A percentile compares a stretch with the other conserved stretches of the same genome.
These are phyloP conservation scores for Aethes cnicana DNA, from an alignment of 2,888 invertebrate genomes.

Conservation along the genomic window DNA sequence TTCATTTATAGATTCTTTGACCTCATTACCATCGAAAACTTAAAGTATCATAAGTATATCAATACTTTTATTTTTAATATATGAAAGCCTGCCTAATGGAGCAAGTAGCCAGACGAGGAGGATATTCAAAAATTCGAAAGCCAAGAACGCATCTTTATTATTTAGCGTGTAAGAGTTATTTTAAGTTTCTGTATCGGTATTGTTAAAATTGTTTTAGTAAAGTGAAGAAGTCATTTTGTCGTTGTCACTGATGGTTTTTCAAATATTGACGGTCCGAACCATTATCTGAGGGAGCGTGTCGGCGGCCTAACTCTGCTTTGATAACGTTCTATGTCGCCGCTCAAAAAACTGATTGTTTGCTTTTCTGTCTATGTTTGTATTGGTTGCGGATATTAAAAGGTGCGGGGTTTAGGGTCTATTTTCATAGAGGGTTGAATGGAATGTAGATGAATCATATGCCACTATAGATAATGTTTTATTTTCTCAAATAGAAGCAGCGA, in stretches of 20 bases:
- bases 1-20: slow-evolving; percentile 36
- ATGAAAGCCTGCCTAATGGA: slow-evolving; percentile 61
- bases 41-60: slow-evolving; percentile 36
- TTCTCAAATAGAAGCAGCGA: no score
- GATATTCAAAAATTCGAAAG: slow-evolving; percentile 22
- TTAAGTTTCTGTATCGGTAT: slow-evolving; percentile 30
- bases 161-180: slow-evolving; percentile 36
- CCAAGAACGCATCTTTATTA: slow-evolving; percentile 40
- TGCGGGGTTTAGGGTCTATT: slow-evolving; percentile 44
- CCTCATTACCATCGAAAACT: slow-evolving; percentile 54
- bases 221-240: slow-evolving; percentile 73
- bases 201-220: slow-evolving; percentile 54
- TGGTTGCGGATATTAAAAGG: slow-evolving; percentile 57
- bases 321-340: slow-evolving; percentile 62
- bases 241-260: slow-evolving; percentile 75
- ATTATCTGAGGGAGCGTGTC: slow-evolving; percentile 71
- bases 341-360: slow-evolving; percentile 63
- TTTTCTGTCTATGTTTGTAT: slow-evolving; percentile 64
- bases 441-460: slow-evolving; percentile 12
- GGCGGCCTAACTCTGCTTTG: slow-evolving; percentile 56
- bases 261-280: slow-evolving; percentile 75
- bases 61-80: slow-evolving; percentile 62
- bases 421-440: slow-evolving; percentile 19
- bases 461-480: neutral
- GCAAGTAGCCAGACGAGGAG: slow-evolving; percentile 51